Base-by-base conservation (phyloP, 1,140 invertebrate genomes). In the Mizuhopecten yessoensis region DNA sequence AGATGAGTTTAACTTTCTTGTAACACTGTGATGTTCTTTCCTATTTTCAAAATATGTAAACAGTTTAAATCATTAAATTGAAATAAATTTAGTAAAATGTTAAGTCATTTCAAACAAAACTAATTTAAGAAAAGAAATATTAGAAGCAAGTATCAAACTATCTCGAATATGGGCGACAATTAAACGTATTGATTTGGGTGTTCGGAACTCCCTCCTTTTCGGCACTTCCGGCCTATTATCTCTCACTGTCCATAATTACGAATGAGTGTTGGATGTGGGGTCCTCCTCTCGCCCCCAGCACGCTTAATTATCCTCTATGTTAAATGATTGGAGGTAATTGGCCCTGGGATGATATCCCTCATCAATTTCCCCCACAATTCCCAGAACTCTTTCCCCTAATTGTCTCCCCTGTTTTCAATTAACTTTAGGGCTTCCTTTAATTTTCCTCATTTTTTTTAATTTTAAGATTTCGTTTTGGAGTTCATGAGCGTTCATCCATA, bases 331-430 rank as follows among this genome's bases (percentile, higher is more conserved):
- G 57, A 29, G 57, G 57, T 75, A 75, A 75, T 75, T 75, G n/a
- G 23, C 57, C 57, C 57, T 29, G n/a, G 57, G 23, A 29, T 75
- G 57, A 75, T 75, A 75, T n/a, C 57, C 23, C 1, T 75, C 57
- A 75, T 75, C n/a, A 75, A 75, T 75, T 75, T 75, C 29, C 9
- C 45, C 57, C 57, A 75, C 57, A 75, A 75, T 75, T 75, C 57
- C n/a, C 57, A 3, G 0, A 9, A 29, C 57, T 29, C 57, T 75
- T 75, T n/a, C 57, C 29, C n/a, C 17, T 75, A 75, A 75, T 75
- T 75, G 57, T 29, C 17, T 75, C 42, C n/a, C 57, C 57, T 75
- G 23, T 3, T 29, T 13, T 75, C 57, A 23, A 75, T 75, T 75
- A 75, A 75, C 13, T 29, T 9, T 11, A 17, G n/a, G 57, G 57